These are phyloP conservation scores for Brenthis ino DNA, from an alignment of 2,888 invertebrate genomes.

Conservation along the genomic window DNA sequence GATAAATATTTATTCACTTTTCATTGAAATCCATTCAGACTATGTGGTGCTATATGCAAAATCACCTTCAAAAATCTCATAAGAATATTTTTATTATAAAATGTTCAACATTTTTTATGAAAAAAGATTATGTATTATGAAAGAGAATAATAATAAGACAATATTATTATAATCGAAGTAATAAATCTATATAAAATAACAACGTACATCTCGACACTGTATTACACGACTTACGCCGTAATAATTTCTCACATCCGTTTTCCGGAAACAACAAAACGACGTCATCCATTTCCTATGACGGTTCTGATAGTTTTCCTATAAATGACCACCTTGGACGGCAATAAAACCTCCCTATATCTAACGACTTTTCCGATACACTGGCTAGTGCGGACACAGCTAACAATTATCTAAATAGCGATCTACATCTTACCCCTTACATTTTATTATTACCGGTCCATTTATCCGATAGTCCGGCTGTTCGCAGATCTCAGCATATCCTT, in stretches of 20 bases:
- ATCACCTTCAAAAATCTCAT: too few species aligned
- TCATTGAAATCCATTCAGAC: too few species aligned
- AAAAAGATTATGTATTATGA: too few species aligned
- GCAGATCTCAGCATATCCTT: conserved; percentile 74
- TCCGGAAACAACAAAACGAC: conserved; percentile 60
- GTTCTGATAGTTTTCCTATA: conserved; percentile 78
- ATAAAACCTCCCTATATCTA: conserved; percentile 71
- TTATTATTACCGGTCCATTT: conserved; percentile 83
- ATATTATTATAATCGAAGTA: too few species aligned
- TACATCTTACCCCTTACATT: conserved; percentile 83
- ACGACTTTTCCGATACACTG: conserved; percentile 79
- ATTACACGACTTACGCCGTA: conserved; percentile 20
- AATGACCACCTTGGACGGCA: conserved; percentile 75
- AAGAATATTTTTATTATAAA: too few species aligned
- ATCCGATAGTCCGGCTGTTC: conserved; percentile 65
- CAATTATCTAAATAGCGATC: conserved; percentile 84
- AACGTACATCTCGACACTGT: not conserved
- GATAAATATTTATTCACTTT: too few species aligned
- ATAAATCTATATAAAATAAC: too few species aligned
- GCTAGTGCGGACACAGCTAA: conserved; percentile 70
- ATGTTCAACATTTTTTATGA: too few species aligned
- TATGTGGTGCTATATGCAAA: too few species aligned
- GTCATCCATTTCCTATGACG: conserved; percentile 66
- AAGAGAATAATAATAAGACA: too few species aligned
- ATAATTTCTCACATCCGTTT: conserved; percentile 40